Evolutionary conservation across 2,888 invertebrate species (phyloP).

Genomic region (Liodrosophila aerea): DNA sequence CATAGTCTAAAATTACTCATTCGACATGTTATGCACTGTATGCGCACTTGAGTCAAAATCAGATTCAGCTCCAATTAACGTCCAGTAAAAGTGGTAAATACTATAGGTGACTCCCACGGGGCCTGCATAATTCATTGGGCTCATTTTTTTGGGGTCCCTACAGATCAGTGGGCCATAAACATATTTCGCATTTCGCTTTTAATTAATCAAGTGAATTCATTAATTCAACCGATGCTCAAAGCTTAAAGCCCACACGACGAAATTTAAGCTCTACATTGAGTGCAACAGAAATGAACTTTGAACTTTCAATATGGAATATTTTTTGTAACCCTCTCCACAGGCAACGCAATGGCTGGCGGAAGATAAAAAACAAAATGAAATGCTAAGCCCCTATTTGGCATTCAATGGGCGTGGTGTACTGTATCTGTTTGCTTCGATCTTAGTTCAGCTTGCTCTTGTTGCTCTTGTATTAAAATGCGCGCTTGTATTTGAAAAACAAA

Average conservation of each 20-base stretch:
- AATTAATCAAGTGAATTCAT: conserved; percentile 66
- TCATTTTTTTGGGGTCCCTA: conserved; percentile 49
- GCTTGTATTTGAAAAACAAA: conserved; percentile 80
- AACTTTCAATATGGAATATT: conserved; percentile 65
- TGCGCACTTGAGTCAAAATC: conserved; percentile 49
- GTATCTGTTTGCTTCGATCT: conserved; percentile 1
- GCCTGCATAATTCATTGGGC: conserved; percentile 59
- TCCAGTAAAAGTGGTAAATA: too few species aligned
- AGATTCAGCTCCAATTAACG: conserved; percentile 21
- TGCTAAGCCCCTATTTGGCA: conserved; percentile 68
- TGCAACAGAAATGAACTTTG: conserved; percentile 58
- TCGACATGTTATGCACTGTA: conserved; percentile 20
- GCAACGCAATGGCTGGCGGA: conserved; percentile 27
- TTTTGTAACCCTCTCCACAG: conserved; percentile 36
- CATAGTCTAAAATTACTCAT: conserved; percentile 7
- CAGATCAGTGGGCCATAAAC: conserved; percentile 54
- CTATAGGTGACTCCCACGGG: conserved; percentile 9
- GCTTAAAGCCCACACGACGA: conserved; percentile 56
- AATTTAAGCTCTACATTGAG: conserved; percentile 57
- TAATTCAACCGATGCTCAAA: conserved; percentile 24
- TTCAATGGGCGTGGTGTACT: conserved; percentile 29
- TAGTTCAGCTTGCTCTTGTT: conserved; percentile 27
- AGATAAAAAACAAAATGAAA: conserved; percentile 24
- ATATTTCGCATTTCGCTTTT: conserved; percentile 69
- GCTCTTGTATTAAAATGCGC: conserved; percentile 81